Evolutionary conservation across 2,888 invertebrate species (phyloP).

Genomic region (Tanypteryx hageni): DNA sequence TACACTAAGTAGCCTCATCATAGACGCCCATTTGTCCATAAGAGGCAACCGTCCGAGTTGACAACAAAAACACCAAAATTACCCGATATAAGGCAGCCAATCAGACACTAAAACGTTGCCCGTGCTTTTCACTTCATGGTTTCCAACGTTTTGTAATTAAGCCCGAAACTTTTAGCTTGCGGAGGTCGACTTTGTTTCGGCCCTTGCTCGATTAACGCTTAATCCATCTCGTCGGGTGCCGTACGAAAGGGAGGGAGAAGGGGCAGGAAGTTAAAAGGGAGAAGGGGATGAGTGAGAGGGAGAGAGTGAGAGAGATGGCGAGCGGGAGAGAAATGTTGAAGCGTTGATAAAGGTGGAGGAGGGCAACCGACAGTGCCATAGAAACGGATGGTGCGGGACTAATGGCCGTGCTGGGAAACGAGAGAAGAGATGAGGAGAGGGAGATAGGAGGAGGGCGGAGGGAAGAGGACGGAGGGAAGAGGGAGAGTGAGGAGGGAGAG

Average conservation of each 20-base stretch:
- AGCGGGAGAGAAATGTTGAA: background rate
- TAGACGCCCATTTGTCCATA: background rate
- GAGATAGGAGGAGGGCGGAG: background rate
- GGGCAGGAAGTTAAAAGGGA: background rate
- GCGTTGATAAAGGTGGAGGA: background rate
- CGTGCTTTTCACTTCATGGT: background rate
- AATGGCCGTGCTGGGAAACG: background rate
- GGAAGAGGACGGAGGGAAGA: background rate
- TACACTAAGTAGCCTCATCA: background rate
- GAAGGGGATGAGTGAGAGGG: background rate
- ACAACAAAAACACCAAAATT: background rate
- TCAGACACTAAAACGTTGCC: slow-evolving; percentile 14
- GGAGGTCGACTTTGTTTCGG: slow-evolving; percentile 14
- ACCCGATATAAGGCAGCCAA: background rate
- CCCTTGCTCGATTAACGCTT: slow-evolving; percentile 18
- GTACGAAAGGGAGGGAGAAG: background rate
- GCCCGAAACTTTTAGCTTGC: background rate
- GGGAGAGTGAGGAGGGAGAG: background rate
- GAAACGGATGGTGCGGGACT: background rate
- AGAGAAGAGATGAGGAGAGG: background rate
- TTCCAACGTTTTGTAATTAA: background rate
- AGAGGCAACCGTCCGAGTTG: background rate
- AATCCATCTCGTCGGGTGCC: background rate
- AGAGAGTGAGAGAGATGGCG: background rate
- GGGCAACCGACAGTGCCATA: background rate